Conservation (phyloP, 2,888 invertebrate species). For the Drosophila picticornis region DNA sequence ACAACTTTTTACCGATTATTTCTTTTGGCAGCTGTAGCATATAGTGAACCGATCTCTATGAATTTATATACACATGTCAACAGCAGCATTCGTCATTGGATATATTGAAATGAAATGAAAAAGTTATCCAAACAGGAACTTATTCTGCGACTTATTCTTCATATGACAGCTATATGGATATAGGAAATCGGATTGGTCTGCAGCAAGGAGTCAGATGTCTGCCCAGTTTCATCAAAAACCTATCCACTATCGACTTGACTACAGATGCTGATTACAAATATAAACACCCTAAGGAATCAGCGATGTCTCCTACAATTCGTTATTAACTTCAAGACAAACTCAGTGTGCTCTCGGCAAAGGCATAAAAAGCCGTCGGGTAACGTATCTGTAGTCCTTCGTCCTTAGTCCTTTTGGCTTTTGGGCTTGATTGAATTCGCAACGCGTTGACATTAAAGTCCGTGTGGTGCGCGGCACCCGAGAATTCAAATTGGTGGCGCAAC, state of each 20-base stretch:
- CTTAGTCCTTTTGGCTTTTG: slow-evolving; percentile 24
- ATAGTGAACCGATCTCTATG: neutral
- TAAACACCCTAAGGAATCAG: neutral
- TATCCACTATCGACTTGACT: neutral
- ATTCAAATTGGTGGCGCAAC: slow-evolving; percentile 33
- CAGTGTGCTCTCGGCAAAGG: neutral
- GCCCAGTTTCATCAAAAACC: too few relatives aligned
- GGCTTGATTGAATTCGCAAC: slow-evolving; percentile 57
- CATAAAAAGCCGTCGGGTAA: neutral
- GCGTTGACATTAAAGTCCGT: slow-evolving; percentile 36
- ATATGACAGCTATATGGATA: neutral
- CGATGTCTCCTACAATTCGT: neutral
- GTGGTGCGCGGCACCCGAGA: neutral
- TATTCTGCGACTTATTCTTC: fast-evolving
- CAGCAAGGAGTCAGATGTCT: fast-evolving
- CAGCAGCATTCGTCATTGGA: fast-evolving
- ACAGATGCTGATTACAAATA: neutral
- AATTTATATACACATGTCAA: neutral
- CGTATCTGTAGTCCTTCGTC: neutral
- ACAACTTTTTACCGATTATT: neutral
- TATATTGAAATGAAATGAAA: neutral
- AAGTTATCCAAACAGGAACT: fast-evolving
- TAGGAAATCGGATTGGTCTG: neutral
- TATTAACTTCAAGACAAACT: neutral
- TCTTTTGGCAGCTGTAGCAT: fast-evolving